These are phyloP conservation scores for Patella vulgata DNA, from an alignment of 1,140 invertebrate genomes.

Conservation along the genomic window DNA sequence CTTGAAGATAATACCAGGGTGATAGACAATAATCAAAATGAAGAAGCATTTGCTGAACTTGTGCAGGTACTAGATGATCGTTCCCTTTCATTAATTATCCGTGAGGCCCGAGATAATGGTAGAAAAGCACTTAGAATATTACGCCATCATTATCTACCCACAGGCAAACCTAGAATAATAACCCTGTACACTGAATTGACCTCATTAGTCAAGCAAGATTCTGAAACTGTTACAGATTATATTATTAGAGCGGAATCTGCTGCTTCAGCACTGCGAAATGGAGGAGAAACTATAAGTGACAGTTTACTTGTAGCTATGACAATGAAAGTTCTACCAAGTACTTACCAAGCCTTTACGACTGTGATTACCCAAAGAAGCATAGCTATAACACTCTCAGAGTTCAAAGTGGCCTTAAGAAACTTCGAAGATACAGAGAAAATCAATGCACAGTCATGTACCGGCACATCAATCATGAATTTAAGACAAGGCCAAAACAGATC, in stretches of 20 bases:
- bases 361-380: conserved; percentile 16
- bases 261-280: conserved; percentile 11
- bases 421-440: conserved; percentile 29
- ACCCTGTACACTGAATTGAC: conserved; percentile 31
- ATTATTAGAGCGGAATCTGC: conserved; percentile 30
- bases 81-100: conserved; percentile 25
- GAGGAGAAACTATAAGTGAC: conserved; percentile 31
- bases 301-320: conserved; percentile 31
- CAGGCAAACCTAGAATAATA: conserved; percentile 27
- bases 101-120: conserved; percentile 27
- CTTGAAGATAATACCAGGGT: not conserved
- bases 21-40: conserved; percentile 22
- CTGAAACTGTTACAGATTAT: conserved; percentile 29
- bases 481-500: not conserved
- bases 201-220: conserved; percentile 9
- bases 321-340: conserved; percentile 29
- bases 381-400: conserved; percentile 16
- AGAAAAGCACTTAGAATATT: conserved; percentile 24
- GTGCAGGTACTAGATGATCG: conserved; percentile 30
- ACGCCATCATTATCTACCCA: conserved; percentile 20
- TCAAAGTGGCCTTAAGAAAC: conserved; percentile 25
- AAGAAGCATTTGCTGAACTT: conserved; percentile 24
- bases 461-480: not conserved
- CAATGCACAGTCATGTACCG: not conserved
- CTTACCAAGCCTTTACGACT: conserved; percentile 22